Evolutionary conservation across 2,797 vertebrate species (phyloP).

Genomic region (Chiloscyllium punctatum): DNA sequence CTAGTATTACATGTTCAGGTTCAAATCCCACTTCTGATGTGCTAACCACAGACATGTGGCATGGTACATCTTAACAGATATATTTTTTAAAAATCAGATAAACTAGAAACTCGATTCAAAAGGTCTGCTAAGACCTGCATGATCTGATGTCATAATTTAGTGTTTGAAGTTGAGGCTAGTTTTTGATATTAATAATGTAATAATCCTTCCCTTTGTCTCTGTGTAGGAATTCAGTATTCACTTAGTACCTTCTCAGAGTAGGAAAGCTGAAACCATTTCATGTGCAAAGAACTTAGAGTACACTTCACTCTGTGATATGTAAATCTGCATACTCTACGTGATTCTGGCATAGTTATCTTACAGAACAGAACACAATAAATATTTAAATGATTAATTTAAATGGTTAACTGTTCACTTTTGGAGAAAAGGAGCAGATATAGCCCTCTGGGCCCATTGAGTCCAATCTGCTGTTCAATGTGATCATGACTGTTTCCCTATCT

Average conservation of each 20-base stretch:
- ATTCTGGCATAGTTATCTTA: not conserved
- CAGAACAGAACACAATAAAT: too few relatives aligned
- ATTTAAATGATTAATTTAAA: too few relatives aligned
- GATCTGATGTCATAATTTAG: not conserved
- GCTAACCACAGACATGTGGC: too few relatives aligned
- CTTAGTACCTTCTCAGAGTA: not conserved
- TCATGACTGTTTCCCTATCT: too few relatives aligned
- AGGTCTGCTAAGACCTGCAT: not conserved
- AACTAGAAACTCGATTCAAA: not conserved
- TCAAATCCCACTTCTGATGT: too few relatives aligned
- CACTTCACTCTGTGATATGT: not conserved
- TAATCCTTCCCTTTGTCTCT: not conserved
- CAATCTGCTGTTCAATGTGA: too few relatives aligned
- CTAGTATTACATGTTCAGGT: too few relatives aligned
- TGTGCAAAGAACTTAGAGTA: not conserved
- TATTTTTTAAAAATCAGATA: too few relatives aligned
- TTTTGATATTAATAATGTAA: not conserved
- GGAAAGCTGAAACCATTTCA: not conserved
- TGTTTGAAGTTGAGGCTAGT: not conserved
- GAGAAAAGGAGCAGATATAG: too few relatives aligned
- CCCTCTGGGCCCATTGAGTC: too few relatives aligned
- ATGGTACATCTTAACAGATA: too few relatives aligned
- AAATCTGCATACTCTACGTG: not conserved
- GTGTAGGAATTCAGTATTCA: not conserved
- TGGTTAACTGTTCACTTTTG: too few relatives aligned